Evolutionary conservation across 2,888 invertebrate genomes (phyloP), one percentile per base, ranked within the genome.

Genomic region (Troides helena): DNA sequence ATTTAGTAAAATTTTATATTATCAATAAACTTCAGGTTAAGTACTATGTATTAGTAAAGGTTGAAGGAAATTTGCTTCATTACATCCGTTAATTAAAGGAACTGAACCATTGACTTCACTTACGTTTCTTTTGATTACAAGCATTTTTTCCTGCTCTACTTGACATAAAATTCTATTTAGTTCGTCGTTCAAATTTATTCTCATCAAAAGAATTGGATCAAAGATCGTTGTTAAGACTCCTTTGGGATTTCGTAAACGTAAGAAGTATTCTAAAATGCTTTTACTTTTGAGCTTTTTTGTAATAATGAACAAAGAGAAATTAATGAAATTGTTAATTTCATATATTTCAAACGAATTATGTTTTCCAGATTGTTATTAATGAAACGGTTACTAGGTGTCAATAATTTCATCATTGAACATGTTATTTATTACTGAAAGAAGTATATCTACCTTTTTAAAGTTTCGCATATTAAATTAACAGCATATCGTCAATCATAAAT

Each of bases 21-120:
- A 61, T 50, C 50, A 77, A 76, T 75, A 74, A 53, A 53, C 18
- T 72, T 72, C 74, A 77, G 5, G 81, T 82, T 80, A 79, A n/a
- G 53, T 69, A 68, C 73, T 71, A 75, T 78, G 74, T 74, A 70
- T 72, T 67, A 61, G 71, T 75, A 75, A 73, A 70, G 69, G 75
- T 66, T 69, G 72, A 77, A 78, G 75, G 73, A 72, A 72, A 64
- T 71, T 77, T 68, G 75, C 74, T 73, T 78, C 80, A 81, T 82
- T 81, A 74, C 72, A 75, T 71, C 74, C 68, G 69, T 74, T 80
- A 81, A 81, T 83, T 79, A 79, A 72, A 76, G 74, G 65, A 77
- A 77, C 76, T 72, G 76, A 25, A 57, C 14, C 46, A 18, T 59
- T 30, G 46, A 30, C 73, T 80, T 77, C 73, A 75, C 74, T 71